Conservation (phyloP, 2,797 vertebrate species). For the Crax fasciolata region DNA sequence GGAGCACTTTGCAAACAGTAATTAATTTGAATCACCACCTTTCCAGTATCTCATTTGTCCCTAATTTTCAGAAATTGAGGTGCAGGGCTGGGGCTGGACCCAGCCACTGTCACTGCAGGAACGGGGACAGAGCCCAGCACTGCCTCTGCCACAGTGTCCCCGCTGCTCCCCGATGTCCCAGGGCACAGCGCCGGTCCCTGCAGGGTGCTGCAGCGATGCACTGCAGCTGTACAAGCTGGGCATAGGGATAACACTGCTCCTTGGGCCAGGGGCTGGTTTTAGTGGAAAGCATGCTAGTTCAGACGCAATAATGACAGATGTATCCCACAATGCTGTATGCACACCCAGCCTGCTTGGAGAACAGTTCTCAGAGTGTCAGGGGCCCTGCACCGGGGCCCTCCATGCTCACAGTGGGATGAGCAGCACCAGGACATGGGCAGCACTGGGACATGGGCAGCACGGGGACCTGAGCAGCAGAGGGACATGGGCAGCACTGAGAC, state of each 20-base stretch:
- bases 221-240: rapidly evolving
- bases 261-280: not conserved
- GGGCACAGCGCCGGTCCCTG: rapidly evolving
- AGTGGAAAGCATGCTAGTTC: not conserved
- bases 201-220: rapidly evolving
- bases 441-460: not conserved
- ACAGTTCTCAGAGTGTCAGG: not conserved
- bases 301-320: not conserved
- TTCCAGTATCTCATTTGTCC: not conserved
- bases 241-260: rapidly evolving
- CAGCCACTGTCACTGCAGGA: rapidly evolving
- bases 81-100: not conserved
- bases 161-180: rapidly evolving
- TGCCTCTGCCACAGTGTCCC: not conserved
- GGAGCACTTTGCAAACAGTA: not conserved
- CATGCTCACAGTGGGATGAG: not conserved
- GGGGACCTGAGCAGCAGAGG: too few species aligned
- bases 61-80: not conserved
- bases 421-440: not conserved
- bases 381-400: too few species aligned
- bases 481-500: too few species aligned
- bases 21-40: not conserved
- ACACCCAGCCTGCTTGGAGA: not conserved
- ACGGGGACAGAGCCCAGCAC: not conserved
- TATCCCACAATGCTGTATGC: not conserved